Percentiles rank a stretch among this genome's conserved stretches.
These are phyloP conservation scores for Anthopleura xanthogrammica DNA, from an alignment of 92 coral and sea anemone species.

Conservation along the genomic window DNA sequence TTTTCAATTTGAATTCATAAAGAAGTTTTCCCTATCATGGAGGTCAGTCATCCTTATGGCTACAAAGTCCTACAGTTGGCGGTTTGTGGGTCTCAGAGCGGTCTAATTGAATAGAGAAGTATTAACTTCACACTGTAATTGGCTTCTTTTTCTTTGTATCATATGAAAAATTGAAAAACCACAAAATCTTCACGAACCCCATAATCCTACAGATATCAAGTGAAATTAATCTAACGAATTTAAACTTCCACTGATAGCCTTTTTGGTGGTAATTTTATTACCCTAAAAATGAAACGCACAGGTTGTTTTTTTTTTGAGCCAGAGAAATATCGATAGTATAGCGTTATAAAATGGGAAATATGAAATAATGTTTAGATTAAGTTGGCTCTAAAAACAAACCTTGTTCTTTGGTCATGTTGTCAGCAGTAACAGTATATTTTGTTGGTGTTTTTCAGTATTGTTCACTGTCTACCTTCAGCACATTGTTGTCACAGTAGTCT, in stretches of 20 bases:
- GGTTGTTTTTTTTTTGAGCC: no score
- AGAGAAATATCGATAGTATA: no score
- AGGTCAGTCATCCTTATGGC: no score
- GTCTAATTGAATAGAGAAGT: not conserved
- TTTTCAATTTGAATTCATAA: no score
- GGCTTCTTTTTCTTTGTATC: not conserved
- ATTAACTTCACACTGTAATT: constrained; percentile 7
- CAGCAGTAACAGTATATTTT: not conserved
- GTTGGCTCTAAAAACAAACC: not conserved
- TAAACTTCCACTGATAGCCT: not conserved
- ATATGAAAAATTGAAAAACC: not conserved
- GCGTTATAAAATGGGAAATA: no score
- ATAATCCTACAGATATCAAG: not conserved
- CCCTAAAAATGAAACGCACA: no score
- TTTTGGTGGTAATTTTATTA: not conserved
- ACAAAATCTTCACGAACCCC: not conserved
- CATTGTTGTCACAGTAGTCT: not conserved
- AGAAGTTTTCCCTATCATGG: no score
- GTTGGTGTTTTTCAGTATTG: constrained; percentile 7
- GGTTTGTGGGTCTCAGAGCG: constrained; percentile 1
- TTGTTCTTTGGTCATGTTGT: not conserved
- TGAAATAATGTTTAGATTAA: not conserved
- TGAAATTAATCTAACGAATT: not conserved
- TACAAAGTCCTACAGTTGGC: not conserved
- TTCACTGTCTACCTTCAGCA: not conserved